These are phyloP conservation scores for Gymnoscelis rufifasciata DNA, from an alignment of 2,888 invertebrate species.

Conservation along the genomic window DNA sequence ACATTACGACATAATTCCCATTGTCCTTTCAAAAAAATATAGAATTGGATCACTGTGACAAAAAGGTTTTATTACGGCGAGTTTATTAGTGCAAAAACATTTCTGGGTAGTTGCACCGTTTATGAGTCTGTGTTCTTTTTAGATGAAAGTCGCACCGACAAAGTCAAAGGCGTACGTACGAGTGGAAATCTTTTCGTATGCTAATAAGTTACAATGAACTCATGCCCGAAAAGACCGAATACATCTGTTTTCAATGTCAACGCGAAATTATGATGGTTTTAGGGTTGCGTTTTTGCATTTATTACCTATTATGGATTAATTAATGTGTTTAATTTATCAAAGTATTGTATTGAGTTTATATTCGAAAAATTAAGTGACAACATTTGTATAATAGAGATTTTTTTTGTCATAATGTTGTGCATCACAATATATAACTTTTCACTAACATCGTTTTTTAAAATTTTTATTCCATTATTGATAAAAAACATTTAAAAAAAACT, in stretches of 20 bases:
- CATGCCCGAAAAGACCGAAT: conserved; percentile 50
- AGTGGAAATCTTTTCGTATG: conserved; percentile 63
- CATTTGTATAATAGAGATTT: too few species aligned
- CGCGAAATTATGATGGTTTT: conserved; percentile 46
- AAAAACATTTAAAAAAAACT: too few species aligned
- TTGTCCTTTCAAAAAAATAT: conserved; percentile 46
- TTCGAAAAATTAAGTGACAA: too few species aligned
- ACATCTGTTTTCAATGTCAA: conserved; percentile 57
- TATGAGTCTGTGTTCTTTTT: conserved; percentile 58
- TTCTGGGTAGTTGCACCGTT: conserved; percentile 54
- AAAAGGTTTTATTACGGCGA: conserved; percentile 47
- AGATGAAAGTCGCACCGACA: conserved; percentile 63
- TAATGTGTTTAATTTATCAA: too few species aligned
- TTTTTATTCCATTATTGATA: too few species aligned
- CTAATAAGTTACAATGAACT: conserved; percentile 72
- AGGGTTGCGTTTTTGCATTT: conserved; percentile 21
- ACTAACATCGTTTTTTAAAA: too few species aligned
- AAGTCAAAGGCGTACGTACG: conserved; percentile 53
- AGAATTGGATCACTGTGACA: conserved; percentile 50
- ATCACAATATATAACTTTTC: too few species aligned
- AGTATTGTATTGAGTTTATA: too few species aligned
- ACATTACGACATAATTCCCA: conserved; percentile 60
- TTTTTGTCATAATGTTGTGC: too few species aligned
- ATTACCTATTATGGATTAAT: too few species aligned
- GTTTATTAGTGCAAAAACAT: conserved; percentile 71